Evolutionary conservation across 2,113 vertebrate species (phyloP), one percentile per base, ranked within the genome.

Genomic region (Brachionichthys hirsutus): DNA sequence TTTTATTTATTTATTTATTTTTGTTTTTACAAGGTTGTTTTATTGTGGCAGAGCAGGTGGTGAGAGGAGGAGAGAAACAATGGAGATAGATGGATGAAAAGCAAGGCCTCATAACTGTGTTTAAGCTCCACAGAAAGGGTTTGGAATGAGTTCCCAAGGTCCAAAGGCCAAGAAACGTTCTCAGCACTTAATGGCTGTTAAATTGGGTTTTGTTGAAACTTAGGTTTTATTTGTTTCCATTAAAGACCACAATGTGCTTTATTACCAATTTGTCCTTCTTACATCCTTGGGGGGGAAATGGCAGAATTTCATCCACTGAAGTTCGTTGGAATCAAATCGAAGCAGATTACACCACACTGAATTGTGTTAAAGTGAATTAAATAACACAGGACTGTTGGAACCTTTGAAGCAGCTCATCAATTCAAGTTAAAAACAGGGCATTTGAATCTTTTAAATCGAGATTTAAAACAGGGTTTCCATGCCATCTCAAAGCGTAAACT

Each of bases 161-260:
- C 68, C 54, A 77, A 57, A 70, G 75, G 58, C 62, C 63, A 74
- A 72, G 63, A 57, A 73, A 67, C 43, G 12, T 62, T 58, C 49
- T 56, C 36, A 45, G 54, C 58, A 67, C 65, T 61, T 75, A 67
- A 78, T 75, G 62, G 43, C 24, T 77, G 51, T 67, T 83, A 66
- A 86, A 82, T 72, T 55, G 67, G 67, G 54, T 67, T 66, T 76
- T 70, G 75, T 85, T 80, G 24, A 56, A 81, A 69, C 70, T 74
- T 41, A 62, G 20, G 17, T 75, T 76, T 83, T 75, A 78, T 80
- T 84, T 82, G 71, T 75, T 80, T 68, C 65, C 60, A 76, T 81
- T 83, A 61, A 73, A 71, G 63, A 38, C 56, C 30, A 51, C 63
- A 70, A 47, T 62, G 63, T 63, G 42, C 48, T 84, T 82, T 77